phyloP scores from a whole-genome alignment of 2,113 vertebrate genomes.

The Hemiprocne comata region DNA sequence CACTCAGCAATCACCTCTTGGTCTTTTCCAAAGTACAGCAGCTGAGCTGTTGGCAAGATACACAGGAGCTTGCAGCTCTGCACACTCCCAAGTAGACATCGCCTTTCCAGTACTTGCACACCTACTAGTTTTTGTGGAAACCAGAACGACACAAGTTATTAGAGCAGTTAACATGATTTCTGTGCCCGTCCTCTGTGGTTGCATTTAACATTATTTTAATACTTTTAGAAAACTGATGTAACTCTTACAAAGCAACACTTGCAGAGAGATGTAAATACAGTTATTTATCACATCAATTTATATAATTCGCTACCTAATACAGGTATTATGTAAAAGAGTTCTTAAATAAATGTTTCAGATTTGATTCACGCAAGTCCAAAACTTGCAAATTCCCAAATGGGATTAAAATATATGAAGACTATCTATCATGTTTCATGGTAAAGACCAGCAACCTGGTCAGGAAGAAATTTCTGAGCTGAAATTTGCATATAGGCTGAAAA shows the following conservation, averaged over 20 bases:
- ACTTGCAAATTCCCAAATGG: not conserved
- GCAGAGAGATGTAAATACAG: not conserved
- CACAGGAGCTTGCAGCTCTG: not conserved
- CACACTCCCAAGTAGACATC: not conserved
- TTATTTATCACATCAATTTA: not conserved
- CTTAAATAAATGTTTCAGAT: not conserved
- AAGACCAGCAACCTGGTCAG: not conserved
- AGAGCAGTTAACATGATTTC: not conserved
- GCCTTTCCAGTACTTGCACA: not conserved
- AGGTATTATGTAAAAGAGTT: not conserved
- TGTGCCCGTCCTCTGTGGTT: not conserved
- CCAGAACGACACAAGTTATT: not conserved
- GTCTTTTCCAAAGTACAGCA: not conserved
- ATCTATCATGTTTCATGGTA: not conserved
- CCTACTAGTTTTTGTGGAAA: not conserved
- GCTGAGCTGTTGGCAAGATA: not conserved
- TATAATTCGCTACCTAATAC: not conserved
- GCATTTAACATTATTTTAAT: not conserved
- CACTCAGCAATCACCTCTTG: not conserved
- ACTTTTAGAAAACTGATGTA: not conserved
- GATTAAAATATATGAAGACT: constrained; percentile 17
- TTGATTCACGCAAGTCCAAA: not conserved
- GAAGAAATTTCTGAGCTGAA: not conserved
- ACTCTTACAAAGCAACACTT: not conserved
- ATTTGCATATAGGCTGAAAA: not conserved